These are phyloP conservation scores for Lysiphlebus fabarum DNA, from an alignment of 1,140 invertebrate species.

Conservation along the genomic window DNA sequence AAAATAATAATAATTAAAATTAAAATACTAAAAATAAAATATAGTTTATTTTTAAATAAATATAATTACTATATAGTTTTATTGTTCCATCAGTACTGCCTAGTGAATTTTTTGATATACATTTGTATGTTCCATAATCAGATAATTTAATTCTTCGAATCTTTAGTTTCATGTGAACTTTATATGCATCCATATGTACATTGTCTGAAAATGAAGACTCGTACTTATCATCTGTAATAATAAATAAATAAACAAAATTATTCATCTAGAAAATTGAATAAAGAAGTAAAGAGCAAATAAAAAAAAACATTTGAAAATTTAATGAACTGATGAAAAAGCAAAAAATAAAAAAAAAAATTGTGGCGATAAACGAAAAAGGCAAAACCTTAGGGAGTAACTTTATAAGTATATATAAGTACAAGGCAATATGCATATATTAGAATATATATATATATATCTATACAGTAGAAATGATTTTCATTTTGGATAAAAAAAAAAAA, in stretches of 20 bases:
- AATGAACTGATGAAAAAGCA: too few relatives aligned
- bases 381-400: too few relatives aligned
- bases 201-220: constrained; percentile 68
- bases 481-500: neutral
- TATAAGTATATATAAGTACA: too few relatives aligned
- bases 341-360: too few relatives aligned
- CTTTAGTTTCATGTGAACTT: constrained; percentile 73
- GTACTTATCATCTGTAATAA: constrained; percentile 68
- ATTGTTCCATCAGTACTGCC: constrained; percentile 86
- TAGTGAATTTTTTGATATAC: constrained; percentile 84
- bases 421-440: too few relatives aligned
- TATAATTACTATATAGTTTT: constrained; percentile 75
- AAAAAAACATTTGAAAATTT: neutral
- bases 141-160: constrained; percentile 64
- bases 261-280: neutral
- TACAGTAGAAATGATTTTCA: neutral
- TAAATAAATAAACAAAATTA: constrained; percentile 11
- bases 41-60: neutral
- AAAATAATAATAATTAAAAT: neutral
- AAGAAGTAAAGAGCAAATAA: neutral
- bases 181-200: constrained; percentile 58
- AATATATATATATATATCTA: too few relatives aligned
- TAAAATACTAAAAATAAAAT: neutral
- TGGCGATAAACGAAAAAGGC: too few relatives aligned
- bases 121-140: constrained; percentile 79